Evolutionary conservation across 2,113 vertebrate genomes (phyloP).

Genomic region (Bufo gargarizans): DNA sequence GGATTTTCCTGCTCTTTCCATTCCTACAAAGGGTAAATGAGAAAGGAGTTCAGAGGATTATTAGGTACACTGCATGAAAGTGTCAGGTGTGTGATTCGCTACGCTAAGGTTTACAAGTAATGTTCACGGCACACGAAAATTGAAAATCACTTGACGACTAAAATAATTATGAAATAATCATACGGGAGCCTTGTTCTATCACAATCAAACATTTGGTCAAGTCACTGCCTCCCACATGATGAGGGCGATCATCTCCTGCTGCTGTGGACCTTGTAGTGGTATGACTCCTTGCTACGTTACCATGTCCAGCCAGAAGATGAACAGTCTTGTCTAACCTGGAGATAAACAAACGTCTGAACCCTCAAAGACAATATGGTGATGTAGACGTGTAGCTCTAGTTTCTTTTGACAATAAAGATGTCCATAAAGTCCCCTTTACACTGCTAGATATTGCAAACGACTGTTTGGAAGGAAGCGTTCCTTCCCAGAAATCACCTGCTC

Average conservation of each 20-base stretch:
- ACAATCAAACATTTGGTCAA: background rate
- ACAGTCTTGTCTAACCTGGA: background rate
- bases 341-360: background rate
- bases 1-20: constrained; percentile 51
- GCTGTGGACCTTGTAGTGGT: background rate
- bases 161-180: background rate
- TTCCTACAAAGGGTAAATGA: constrained; percentile 19
- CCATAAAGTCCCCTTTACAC: too few species aligned
- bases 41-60: background rate
- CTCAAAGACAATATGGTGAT: background rate
- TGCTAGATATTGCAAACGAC: too few species aligned
- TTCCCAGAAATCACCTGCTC: too few species aligned
- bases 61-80: background rate
- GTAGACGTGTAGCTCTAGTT: background rate
- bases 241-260: background rate
- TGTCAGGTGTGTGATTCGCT: background rate
- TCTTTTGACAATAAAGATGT: background rate
- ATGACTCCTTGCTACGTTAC: background rate
- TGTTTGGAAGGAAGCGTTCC: too few species aligned
- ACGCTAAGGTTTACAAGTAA: background rate
- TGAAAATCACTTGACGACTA: background rate
- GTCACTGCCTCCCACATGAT: background rate
- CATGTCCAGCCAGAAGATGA: background rate
- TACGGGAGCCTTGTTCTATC: background rate
- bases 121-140: background rate